phyloP scores from a whole-genome alignment of 1,140 invertebrate genomes.

The Melipona quadrifasciata region DNA sequence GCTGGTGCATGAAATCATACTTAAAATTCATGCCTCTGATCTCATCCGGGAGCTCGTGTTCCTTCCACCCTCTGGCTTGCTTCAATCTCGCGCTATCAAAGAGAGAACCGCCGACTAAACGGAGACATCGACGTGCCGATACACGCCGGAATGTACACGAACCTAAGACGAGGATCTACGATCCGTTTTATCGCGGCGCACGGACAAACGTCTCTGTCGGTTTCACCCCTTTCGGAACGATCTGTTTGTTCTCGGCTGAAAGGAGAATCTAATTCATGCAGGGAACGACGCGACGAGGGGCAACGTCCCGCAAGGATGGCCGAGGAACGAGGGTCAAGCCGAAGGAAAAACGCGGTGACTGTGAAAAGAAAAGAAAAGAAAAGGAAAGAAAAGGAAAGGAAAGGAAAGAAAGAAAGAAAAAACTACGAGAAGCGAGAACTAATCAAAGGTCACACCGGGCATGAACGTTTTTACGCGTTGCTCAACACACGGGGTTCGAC shows the following conservation, averaged over 20 bases:
- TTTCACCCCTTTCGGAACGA: background rate
- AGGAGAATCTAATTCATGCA: conserved; percentile 24
- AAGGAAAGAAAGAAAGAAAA: too few relatives aligned
- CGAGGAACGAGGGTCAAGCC: background rate
- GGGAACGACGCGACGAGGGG: conserved; percentile 6
- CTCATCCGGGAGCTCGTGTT: background rate
- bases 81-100: conserved; percentile 12
- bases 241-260: too few relatives aligned
- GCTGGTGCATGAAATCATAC: conserved; percentile 32
- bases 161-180: background rate
- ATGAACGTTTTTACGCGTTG: too few relatives aligned
- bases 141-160: too few relatives aligned
- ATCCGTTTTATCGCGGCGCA: background rate
- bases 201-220: background rate
- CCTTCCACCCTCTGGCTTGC: background rate
- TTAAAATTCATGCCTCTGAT: conserved; percentile 45
- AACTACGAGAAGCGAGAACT: too few relatives aligned
- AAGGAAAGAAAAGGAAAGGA: too few relatives aligned
- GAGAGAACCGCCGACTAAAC: background rate
- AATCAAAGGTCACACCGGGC: too few relatives aligned
- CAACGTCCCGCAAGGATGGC: conserved; percentile 30
- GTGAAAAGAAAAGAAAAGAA: background rate
- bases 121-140: background rate
- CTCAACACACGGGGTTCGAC: too few relatives aligned
- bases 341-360: background rate